Base-by-base conservation (phyloP, 2,888 invertebrate species). In the Ormyrus thymus region DNA sequence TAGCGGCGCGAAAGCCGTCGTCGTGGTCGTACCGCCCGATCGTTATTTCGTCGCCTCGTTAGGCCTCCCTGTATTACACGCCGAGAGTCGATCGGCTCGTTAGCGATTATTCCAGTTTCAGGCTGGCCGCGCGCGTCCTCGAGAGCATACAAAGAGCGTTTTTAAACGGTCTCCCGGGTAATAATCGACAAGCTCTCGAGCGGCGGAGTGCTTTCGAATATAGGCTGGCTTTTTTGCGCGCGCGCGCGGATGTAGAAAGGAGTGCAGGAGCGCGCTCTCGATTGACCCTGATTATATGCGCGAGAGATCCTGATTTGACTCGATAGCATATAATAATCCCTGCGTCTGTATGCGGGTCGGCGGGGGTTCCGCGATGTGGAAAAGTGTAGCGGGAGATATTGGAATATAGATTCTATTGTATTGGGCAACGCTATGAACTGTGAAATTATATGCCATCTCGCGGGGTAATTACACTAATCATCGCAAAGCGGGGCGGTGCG, bases 1-100 rank as follows among this genome's bases (percentile, higher is more conserved):
- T 79, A 29, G 29, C 29, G 29, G 29, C 66, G 70, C 58, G 78
- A 78, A 78, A 78, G 78, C 69, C 56, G 13, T 6, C 15, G 0
- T 56, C 15, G 51, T 46, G 65, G 55, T 8, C 45, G 50, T 45
- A 11, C 13, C 0, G 43, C 7, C 50, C 70, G 53, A 65, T 64
- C 29, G 29, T 59, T 61, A 68, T 61, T 61, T 68, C 51, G 55
- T n/a, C 15, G 64, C 10, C 66, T 65, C 58, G 50, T 56, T 59
- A 51, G 55, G 10, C 29, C 8, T 7, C 9, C 11, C 15, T 48
- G 29, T 56, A 45, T 71, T 29, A 29, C 10, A 61, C 10, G 10
- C 4, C 1, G 8, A 58, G 1, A 51, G 6, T 9, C 15, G 1
- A 58, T 6, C 48, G 61, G 51, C 64, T 76, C 53, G 58, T 71